Evolutionary conservation across 2,113 vertebrate genomes (phyloP), one percentile per base, ranked within the genome.

Genomic region (Varanus salvator): DNA sequence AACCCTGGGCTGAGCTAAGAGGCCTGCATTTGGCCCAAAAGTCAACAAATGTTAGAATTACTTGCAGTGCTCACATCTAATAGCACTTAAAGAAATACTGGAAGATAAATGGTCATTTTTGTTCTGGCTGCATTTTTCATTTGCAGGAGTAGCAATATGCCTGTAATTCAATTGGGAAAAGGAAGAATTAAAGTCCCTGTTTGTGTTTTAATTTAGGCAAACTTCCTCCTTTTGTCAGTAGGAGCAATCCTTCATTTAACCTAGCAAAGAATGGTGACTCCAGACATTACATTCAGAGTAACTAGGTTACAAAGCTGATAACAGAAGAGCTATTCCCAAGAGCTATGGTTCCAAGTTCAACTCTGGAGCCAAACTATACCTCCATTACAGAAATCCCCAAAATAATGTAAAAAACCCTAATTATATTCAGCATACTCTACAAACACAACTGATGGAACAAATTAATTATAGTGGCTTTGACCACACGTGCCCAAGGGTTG

Each of bases 171-270:
- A 50, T 11, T 29, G 38, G n/a, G 34, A 75, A 82, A 91, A 87
- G 27, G 54, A 92, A 86, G 50, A 84, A 91, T 89, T 85, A 87
- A 57, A 69, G 25, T 11, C 0, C 21, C 48, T 72, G 66, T 78
- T 84, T 89, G 77, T 8, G 38, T 75, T 80, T 69, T 75, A 86
- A 6, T 71, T 17, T 52, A 76, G 31, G 54, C 3, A 74, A 87
- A 82, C 29, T 1, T 44, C 60, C 17, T 81, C 25, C 25, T 84
- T 90, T 85, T 75, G 57, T 84, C 12, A 91, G 50, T 12, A 84
- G 77, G 27, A 87, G 76, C 15, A 7, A 14, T n/a, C 8, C 27
- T n/a, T 27, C 31, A 50, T 4, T 76, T 89, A 89, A 87, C 23
- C 50, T 87, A 87, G 3, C 50, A 1, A 27, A 84, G 38, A 89